Evolutionary conservation across 2,113 vertebrate genomes (phyloP).

Genomic region (Sinocyclocheilus anshuiensis): DNA sequence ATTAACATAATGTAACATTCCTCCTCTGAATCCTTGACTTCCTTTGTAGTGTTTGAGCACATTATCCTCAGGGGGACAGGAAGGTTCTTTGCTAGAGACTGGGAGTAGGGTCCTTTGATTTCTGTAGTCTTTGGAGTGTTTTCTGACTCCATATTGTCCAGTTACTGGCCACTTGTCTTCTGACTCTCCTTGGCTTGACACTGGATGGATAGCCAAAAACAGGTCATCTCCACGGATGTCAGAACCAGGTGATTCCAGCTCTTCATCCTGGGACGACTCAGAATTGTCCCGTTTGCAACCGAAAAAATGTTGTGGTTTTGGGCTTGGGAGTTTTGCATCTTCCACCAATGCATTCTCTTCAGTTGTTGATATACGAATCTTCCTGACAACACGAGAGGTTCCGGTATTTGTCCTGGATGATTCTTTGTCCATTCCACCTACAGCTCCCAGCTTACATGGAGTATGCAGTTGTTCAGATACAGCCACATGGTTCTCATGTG

Average conservation of each 20-base stretch:
- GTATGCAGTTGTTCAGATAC: conserved; percentile 66
- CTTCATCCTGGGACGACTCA: conserved; percentile 72
- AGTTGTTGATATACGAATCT: conserved; percentile 69
- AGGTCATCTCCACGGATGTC: conserved; percentile 67
- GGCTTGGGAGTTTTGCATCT: conserved; percentile 54
- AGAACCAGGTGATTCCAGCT: conserved; percentile 65
- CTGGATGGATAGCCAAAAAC: conserved; percentile 67
- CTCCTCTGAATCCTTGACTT: conserved; percentile 35
- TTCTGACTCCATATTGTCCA: conserved; percentile 53
- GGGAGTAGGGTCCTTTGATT: conserved; percentile 64
- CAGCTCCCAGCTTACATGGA: conserved; percentile 48
- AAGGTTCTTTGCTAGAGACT: conserved; percentile 66
- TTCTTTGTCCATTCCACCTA: conserved; percentile 49
- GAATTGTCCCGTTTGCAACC: conserved; percentile 58
- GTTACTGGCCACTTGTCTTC: conserved; percentile 65
- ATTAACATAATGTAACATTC: conserved; percentile 30
- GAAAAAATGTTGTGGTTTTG: conserved; percentile 50
- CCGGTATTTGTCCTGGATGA: conserved; percentile 56
- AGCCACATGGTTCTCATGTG: conserved; percentile 63
- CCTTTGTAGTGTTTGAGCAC: not conserved
- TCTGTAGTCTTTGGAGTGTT: conserved; percentile 37
- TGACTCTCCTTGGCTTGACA: conserved; percentile 71
- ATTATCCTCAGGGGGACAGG: conserved; percentile 63
- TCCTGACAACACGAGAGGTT: conserved; percentile 65
- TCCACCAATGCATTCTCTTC: conserved; percentile 64